Evolutionary conservation across 2,113 vertebrate species (phyloP), one percentile per base, ranked within the genome.

Genomic region (Mormyrus iriodes): DNA sequence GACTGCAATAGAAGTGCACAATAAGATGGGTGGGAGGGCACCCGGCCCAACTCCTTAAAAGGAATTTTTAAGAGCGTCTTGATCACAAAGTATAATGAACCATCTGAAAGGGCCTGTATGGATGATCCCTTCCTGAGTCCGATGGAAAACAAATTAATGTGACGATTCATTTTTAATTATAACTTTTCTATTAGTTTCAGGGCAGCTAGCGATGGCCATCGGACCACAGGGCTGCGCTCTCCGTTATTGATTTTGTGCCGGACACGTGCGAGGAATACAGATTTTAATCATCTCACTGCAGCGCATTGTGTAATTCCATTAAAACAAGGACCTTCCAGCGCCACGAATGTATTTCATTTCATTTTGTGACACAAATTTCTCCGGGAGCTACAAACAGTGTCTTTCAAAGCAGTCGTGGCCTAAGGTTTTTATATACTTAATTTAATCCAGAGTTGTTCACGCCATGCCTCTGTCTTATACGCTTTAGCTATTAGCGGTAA

Each of bases 231-330:
- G 97, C 96, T 97, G 96, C 95, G 96, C 96, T 97, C 95, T 96
- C 96, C 95, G 95, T 96, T 99, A 99, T 99, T 99, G 98, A 99
- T 99, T 99, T 96, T 89, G 95, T 93, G 93, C 93, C 94, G 91
- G 93, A 96, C 96, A 97, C 97, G 97, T 97, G 97, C 96, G 95
- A 95, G 91, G 97, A 98, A 98, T 99, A 98, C 97, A 97, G 97
- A 99, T 99, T 98, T 98, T 98, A 98, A 98, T 98, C 97, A 97
- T 97, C 97, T 97, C 95, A 93, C 95, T 95, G 95, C 93, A 96
- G 94, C 95, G 91, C 92, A 96, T 94, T 96, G 95, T 91, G 96
- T 97, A 97, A 97, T 98, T 98, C 97, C 97, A 98, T 99, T 99
- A 97, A 96, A 98, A 97, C 95, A 95, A 96, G 95, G 97, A 97